These are phyloP conservation scores for Machimus atricapillus DNA, from an alignment of 2,888 invertebrate genomes.

Conservation along the genomic window DNA sequence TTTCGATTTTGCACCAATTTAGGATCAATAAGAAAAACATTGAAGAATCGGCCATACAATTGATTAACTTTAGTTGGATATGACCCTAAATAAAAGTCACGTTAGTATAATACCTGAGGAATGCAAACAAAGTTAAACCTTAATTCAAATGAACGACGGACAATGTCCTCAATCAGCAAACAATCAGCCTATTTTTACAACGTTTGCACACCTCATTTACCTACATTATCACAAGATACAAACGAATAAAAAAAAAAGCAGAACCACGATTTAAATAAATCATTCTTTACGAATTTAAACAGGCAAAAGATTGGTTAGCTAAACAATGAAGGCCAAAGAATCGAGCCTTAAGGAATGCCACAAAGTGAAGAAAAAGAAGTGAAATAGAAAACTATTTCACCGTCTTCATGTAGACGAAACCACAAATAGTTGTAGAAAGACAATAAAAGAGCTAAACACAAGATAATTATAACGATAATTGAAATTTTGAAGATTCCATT, in stretches of 20 bases:
- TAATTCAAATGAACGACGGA: background rate
- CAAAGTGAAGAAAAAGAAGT: background rate
- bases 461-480: too few species aligned
- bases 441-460: too few species aligned
- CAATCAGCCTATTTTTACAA: background rate
- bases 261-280: background rate
- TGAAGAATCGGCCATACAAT: too few species aligned
- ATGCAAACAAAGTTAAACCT: background rate
- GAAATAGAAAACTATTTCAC: background rate
- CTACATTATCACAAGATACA: background rate
- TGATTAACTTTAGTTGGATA: too few species aligned
- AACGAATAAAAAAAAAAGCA: background rate
- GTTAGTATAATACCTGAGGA: background rate
- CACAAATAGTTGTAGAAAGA: too few species aligned
- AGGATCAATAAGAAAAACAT: background rate
- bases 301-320: background rate
- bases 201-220: background rate
- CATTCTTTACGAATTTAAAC: background rate
- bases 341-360: background rate
- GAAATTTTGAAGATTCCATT: too few species aligned
- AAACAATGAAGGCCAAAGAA: background rate
- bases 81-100: background rate
- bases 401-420: too few species aligned
- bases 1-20: background rate
- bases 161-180: background rate